phyloP scores from a whole-genome alignment of 2,113 vertebrate species.

The Poeciliopsis occidentalis region DNA sequence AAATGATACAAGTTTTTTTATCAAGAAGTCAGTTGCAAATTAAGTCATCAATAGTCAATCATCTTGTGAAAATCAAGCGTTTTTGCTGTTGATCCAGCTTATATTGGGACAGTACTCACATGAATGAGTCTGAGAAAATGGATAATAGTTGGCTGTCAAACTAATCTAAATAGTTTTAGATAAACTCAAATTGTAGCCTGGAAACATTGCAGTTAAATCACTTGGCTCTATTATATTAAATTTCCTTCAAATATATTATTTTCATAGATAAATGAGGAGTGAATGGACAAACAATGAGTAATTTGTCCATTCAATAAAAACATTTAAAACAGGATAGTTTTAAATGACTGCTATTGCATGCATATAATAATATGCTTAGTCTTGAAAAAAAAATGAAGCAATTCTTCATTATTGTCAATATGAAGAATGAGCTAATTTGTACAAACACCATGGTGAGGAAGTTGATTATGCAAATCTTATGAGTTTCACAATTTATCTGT shows the following conservation, averaged over 20 bases:
- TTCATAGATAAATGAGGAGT: too few relatives aligned
- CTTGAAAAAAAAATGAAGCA: too few relatives aligned
- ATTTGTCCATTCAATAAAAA: too few relatives aligned
- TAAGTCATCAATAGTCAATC: not conserved
- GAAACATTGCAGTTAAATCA: too few relatives aligned
- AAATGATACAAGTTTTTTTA: not conserved
- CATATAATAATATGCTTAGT: too few relatives aligned
- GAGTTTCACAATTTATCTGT: not conserved
- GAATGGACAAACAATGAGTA: too few relatives aligned
- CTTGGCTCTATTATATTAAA: too few relatives aligned
- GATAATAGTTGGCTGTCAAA: not conserved
- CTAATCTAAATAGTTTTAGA: too few relatives aligned
- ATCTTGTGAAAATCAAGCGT: not conserved
- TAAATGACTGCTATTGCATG: not conserved
- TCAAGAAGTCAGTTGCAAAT: not conserved
- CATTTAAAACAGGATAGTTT: not conserved
- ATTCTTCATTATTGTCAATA: too few relatives aligned
- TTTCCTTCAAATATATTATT: too few relatives aligned
- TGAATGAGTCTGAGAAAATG: conserved; percentile 29
- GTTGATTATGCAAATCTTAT: not conserved
- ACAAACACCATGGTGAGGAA: not conserved
- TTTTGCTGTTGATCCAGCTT: not conserved
- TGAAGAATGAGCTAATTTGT: not conserved
- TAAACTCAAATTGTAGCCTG: too few relatives aligned
- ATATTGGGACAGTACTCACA: conserved; percentile 32